Conservation (phyloP, 2,113 vertebrate species). For the Tamias sibiricus region DNA sequence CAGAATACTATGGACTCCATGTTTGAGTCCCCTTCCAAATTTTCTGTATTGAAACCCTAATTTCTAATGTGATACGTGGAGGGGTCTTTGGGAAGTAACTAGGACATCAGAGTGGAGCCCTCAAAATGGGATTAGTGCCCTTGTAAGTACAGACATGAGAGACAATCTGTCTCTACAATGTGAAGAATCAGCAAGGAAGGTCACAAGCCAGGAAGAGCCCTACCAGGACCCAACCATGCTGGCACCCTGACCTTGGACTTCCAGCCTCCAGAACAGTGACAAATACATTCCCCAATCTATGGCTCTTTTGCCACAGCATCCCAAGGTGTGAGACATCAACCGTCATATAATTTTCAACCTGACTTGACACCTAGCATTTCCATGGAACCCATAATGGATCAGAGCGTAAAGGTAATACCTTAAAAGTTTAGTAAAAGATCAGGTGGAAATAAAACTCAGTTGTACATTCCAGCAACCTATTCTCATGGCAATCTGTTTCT, state of each 20-base stretch:
- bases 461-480: not conserved
- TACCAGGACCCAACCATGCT: not conserved
- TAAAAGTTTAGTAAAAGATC: not conserved
- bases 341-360: not conserved
- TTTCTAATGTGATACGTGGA: not conserved
- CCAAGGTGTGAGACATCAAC: not conserved
- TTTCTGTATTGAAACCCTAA: not conserved
- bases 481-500: not conserved
- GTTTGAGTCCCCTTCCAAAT: not conserved
- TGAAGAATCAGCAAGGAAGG: not conserved
- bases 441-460: not conserved
- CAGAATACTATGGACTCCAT: not conserved
- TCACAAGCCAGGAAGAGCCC: not conserved
- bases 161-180: not conserved
- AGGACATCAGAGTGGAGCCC: not conserved
- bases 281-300: not conserved
- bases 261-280: not conserved
- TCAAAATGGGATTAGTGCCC: not conserved
- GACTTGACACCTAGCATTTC: not conserved
- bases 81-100: not conserved
- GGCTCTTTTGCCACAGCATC: not conserved
- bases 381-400: not conserved
- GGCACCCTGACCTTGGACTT: not conserved
- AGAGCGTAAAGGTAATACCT: not conserved
- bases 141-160: not conserved